Conservation (phyloP, 1,140 invertebrate genomes). For the Drosophila navojoa region DNA sequence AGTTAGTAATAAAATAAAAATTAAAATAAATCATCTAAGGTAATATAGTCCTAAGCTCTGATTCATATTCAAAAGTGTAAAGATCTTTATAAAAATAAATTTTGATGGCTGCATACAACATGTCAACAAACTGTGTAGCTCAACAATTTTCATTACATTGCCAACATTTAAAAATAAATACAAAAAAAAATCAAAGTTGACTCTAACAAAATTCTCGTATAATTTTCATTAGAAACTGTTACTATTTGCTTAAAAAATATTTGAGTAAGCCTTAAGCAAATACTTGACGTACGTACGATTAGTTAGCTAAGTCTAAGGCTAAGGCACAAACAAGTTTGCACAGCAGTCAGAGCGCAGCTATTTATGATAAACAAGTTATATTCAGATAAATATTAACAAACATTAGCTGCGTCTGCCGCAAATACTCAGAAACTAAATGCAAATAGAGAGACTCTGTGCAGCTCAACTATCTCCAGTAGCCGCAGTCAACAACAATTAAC, state of each 20-base stretch:
- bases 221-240: slow-evolving; percentile 53
- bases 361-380: slow-evolving; percentile 50
- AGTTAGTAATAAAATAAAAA: too few relatives aligned
- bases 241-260: slow-evolving; percentile 71
- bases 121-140: too few relatives aligned
- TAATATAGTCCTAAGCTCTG: too few relatives aligned
- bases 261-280: slow-evolving; percentile 66
- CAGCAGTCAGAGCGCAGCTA: slow-evolving; percentile 31
- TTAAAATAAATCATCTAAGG: too few relatives aligned
- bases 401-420: slow-evolving; percentile 54
- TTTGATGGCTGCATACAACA: too few relatives aligned
- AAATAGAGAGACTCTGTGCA: slow-evolving; percentile 48
- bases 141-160: too few relatives aligned
- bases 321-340: slow-evolving; percentile 60
- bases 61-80: too few relatives aligned
- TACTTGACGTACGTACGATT: slow-evolving; percentile 60
- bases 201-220: background rate
- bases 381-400: slow-evolving; percentile 49
- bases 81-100: too few relatives aligned
- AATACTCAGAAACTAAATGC: slow-evolving; percentile 51
- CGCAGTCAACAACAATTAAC: slow-evolving; percentile 22
- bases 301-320: slow-evolving; percentile 40
- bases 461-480: slow-evolving; percentile 15
- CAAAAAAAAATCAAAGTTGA: background rate
- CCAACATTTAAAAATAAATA: background rate